Evolutionary conservation across 2,113 vertebrate genomes (phyloP).

Genomic region (Gulo gulo): DNA sequence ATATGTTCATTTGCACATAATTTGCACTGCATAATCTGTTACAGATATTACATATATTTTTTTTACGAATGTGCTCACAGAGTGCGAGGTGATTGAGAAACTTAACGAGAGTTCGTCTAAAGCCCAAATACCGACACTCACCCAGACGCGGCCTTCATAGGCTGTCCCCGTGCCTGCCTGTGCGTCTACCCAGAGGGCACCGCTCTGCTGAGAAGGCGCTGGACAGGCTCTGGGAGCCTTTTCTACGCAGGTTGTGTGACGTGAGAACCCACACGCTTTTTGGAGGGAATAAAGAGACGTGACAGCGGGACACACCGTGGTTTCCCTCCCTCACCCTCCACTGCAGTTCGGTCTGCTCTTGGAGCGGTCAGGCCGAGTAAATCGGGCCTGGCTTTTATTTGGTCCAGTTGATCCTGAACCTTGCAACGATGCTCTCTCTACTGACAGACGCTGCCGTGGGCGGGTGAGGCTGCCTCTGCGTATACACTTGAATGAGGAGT

Average conservation of each 20-base stretch:
- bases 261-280: slow-evolving; percentile 94
- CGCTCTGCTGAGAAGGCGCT: slow-evolving; percentile 92
- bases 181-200: slow-evolving; percentile 90
- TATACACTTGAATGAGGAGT: background rate
- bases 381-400: background rate
- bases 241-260: slow-evolving; percentile 94
- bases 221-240: slow-evolving; percentile 87
- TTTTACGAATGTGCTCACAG: background rate
- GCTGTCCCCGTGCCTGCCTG: slow-evolving; percentile 93
- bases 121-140: slow-evolving; percentile 79
- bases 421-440: background rate
- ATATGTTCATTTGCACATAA: background rate
- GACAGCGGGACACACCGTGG: background rate
- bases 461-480: background rate
- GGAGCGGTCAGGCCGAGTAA: background rate
- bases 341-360: background rate
- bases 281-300: background rate
- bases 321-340: background rate
- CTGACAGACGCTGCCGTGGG: background rate
- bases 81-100: background rate
- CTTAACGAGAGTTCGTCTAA: background rate
- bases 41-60: background rate
- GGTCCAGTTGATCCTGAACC: background rate
- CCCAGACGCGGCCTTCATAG: slow-evolving; percentile 93
- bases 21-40: background rate